Conservation (phyloP, 2,888 invertebrate genomes). For the Eremobia ochroleuca region DNA sequence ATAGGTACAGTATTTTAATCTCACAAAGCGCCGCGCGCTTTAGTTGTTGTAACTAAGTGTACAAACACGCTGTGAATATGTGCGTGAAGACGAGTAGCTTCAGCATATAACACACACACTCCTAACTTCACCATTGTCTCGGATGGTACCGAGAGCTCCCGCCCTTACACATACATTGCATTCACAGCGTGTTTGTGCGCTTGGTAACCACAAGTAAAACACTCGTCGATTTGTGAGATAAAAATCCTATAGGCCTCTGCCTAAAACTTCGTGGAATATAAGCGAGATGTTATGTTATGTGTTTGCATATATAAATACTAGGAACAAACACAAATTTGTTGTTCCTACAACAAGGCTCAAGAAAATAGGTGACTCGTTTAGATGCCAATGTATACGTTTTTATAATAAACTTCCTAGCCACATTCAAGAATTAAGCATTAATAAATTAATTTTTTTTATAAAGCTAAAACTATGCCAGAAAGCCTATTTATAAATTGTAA, state of each 20-base stretch:
- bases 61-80: neutral
- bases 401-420: too few species aligned
- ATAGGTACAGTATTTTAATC: neutral
- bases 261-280: neutral
- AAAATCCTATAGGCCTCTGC: neutral
- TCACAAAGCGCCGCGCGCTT: neutral
- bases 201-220: neutral
- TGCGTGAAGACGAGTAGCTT: neutral
- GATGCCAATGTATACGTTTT: too few species aligned
- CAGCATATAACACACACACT: neutral
- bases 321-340: too few species aligned
- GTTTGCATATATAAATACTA: too few species aligned
- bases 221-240: neutral
- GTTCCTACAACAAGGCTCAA: too few species aligned
- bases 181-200: neutral
- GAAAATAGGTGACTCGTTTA: too few species aligned
- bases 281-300: neutral
- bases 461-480: too few species aligned
- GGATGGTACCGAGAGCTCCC: neutral
- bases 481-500: too few species aligned
- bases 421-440: too few species aligned
- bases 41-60: neutral
- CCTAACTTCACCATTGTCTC: neutral
- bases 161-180: neutral
- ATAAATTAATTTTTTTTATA: too few species aligned